These are phyloP conservation scores for Gasterosteus aculeatus DNA, from an alignment of 2,113 vertebrate species.

Conservation along the genomic window DNA sequence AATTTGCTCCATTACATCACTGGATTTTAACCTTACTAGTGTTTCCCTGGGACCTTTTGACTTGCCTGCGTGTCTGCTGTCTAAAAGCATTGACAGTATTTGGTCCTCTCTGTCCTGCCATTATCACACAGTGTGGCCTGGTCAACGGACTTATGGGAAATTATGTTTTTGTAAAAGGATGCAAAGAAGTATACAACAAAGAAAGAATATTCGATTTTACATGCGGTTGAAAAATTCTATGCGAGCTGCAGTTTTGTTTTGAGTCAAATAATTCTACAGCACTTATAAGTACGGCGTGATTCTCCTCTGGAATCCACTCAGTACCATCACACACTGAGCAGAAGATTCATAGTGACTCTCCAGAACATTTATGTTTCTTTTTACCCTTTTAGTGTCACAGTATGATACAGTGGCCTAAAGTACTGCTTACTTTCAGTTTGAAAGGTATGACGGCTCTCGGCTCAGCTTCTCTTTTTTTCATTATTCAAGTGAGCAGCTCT, in stretches of 20 bases:
- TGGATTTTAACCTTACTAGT: neutral
- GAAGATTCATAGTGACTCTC: neutral
- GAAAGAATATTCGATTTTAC: neutral
- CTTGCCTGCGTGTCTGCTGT: neutral
- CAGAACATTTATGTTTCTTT: neutral
- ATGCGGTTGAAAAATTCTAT: neutral
- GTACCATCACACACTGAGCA: neutral
- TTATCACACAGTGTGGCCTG: neutral
- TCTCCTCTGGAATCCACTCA: neutral
- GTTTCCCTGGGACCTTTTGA: neutral
- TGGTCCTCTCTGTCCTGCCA: neutral
- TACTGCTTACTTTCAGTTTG: neutral
- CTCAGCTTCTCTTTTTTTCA: neutral
- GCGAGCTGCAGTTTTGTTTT: neutral
- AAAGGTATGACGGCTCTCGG: neutral
- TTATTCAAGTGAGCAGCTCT: too few species aligned
- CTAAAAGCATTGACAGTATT: neutral
- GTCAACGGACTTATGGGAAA: neutral
- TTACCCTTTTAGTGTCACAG: neutral
- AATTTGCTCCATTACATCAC: neutral
- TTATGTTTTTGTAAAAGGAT: neutral
- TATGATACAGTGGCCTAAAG: neutral
- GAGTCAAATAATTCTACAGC: neutral
- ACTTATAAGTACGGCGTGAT: neutral
- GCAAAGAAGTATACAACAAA: neutral